Base-by-base conservation (phyloP, 2,113 vertebrate genomes). In the Semnornis frantzii region DNA sequence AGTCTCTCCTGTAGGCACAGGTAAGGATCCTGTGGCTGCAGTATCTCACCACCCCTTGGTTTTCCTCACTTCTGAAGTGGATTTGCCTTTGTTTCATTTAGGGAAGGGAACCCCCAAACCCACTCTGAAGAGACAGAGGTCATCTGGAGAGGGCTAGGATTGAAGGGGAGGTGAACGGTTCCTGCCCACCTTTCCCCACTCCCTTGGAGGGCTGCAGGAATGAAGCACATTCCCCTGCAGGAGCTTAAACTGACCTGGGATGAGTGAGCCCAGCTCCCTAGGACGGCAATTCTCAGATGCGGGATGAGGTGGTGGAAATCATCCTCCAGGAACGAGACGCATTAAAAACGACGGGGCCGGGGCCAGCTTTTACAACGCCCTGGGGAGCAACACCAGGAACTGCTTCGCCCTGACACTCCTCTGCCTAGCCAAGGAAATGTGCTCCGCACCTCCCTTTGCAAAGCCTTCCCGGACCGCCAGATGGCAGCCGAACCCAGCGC, bases 401-500 rank as follows among this genome's bases (percentile, higher is more conserved):
- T 18, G 31, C 25, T 11, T 48, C 8, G 2, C 9, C 15, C 46
- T 1, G 1, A 12, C 23, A 19, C 7, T 8, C 78, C 68, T 30
- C 70, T 33, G 33, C n/a, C 15, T 5, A 15, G 28, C 8, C 21
- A 16, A 68, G 77, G 28, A 59, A 64, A 60, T 13, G 0, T 0
- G 4, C 44, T 91, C 21, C 37, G 8, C 20, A 3, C 1, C 31
- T 28, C 24, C n/a, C 12, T 63, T 62, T 93, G 92, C 59, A 89
- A 91, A 91, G 33, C 90, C 72, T 74, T 34, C 52, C 20, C 1
- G 0, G 44, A 78, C 96, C 96, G 94, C 92, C 20, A 96, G 96
- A 13, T 96, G 96, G 94, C 96, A 90, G 54, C 15, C 80, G 90
- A 90, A 95, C 20, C 33, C 54, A 93, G 64, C 1, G 21, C 54